Evolutionary conservation across 2,113 vertebrate genomes (phyloP).

Genomic region (Catharus minimus): DNA sequence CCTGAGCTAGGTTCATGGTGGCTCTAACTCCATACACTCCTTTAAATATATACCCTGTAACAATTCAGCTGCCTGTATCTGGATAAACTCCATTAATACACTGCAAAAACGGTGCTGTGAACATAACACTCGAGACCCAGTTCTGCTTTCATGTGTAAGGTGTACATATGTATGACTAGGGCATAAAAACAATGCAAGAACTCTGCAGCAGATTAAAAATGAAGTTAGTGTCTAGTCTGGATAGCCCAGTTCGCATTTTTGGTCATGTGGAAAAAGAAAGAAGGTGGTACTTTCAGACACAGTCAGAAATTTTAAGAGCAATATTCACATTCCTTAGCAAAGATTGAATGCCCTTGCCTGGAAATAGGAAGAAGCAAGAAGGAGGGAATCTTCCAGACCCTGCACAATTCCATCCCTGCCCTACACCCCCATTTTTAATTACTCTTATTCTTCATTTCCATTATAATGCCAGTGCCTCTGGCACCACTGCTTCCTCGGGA

Average conservation of each 20-base stretch:
- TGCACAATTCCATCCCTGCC: not conserved
- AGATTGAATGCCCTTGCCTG: not conserved
- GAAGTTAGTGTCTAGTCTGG: not conserved
- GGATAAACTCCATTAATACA: not conserved
- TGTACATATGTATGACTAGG: not conserved
- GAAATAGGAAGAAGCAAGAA: not conserved
- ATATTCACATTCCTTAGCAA: not conserved
- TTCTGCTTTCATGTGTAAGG: not conserved
- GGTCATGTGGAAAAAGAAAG: not conserved
- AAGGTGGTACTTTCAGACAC: not conserved
- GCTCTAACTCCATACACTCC: not conserved
- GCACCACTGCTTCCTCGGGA: not conserved
- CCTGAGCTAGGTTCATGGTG: not conserved
- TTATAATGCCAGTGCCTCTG: not conserved
- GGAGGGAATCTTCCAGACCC: not conserved
- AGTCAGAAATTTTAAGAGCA: not conserved
- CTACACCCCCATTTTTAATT: not conserved
- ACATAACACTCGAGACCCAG: accelerated
- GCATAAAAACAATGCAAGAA: not conserved
- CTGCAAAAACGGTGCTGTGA: not conserved
- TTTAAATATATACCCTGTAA: not conserved
- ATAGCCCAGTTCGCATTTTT: not conserved
- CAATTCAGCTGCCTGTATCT: not conserved
- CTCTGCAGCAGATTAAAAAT: not conserved
- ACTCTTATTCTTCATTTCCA: not conserved